Evolutionary conservation across 1,140 invertebrate genomes (phyloP).

Genomic region (Atta colombica): DNA sequence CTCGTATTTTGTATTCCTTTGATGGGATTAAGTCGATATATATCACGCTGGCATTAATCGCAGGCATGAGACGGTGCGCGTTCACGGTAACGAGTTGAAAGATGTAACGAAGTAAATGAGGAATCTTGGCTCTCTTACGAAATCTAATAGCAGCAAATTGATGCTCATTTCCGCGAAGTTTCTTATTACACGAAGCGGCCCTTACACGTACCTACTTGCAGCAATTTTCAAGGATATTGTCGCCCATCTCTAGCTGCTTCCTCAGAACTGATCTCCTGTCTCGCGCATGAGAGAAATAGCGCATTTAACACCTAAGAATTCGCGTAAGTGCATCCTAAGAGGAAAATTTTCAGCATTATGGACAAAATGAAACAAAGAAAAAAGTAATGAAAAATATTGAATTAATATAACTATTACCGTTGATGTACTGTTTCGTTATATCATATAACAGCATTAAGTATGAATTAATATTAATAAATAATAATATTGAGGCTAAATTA

Average conservation of each 20-base stretch:
- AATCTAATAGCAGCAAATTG: slow-evolving; percentile 63
- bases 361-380: slow-evolving; percentile 2
- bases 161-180: slow-evolving; percentile 53
- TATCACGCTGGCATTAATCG: slow-evolving; percentile 24
- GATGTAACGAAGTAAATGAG: slow-evolving; percentile 54
- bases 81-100: slow-evolving; percentile 48
- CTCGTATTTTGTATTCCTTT: background rate
- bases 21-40: slow-evolving; percentile 28
- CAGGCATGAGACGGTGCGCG: background rate
- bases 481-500: background rate
- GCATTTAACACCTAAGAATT: slow-evolving; percentile 48
- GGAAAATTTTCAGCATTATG: slow-evolving; percentile 28
- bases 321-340: slow-evolving; percentile 38
- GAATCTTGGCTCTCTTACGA: slow-evolving; percentile 48
- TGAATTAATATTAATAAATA: slow-evolving; percentile 11
- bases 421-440: background rate
- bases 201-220: slow-evolving; percentile 39
- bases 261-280: slow-evolving; percentile 52
- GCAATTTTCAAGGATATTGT: slow-evolving; percentile 61
- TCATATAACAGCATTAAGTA: background rate
- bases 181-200: slow-evolving; percentile 48
- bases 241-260: slow-evolving; percentile 51
- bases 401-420: background rate
- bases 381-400: slow-evolving; percentile 1
- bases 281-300: slow-evolving; percentile 32